phyloP scores from a whole-genome alignment of 2,113 vertebrate species.

The Istiophorus platypterus region DNA sequence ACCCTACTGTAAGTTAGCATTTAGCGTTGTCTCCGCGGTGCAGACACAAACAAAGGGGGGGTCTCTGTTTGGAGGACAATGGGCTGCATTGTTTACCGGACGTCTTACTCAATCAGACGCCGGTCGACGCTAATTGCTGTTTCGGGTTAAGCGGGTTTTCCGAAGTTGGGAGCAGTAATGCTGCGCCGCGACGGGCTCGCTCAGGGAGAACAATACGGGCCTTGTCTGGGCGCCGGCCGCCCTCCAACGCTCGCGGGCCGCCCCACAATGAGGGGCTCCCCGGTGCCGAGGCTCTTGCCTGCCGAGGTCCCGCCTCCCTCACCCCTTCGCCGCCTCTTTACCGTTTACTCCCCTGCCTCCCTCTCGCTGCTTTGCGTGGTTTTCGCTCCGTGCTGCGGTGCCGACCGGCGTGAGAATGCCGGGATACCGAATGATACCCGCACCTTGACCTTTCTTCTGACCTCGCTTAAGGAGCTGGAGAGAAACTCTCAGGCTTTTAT shows the following conservation, averaged over 20 bases:
- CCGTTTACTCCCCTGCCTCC: constrained; percentile 2
- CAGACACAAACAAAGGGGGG: constrained; percentile 70
- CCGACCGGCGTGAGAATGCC: constrained; percentile 14
- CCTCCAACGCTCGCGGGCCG: constrained; percentile 53
- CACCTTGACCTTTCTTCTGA: constrained; percentile 23
- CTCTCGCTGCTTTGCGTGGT: constrained; percentile 19
- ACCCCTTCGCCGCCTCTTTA: constrained; percentile 13
- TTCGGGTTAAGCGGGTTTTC: constrained; percentile 90
- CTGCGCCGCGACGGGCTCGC: constrained; percentile 59
- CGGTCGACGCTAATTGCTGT: constrained; percentile 87
- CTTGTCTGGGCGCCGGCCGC: constrained; percentile 73
- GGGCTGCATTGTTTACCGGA: constrained; percentile 78
- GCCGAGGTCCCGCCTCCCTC: constrained; percentile 21
- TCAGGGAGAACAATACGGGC: constrained; percentile 78
- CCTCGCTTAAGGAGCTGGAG: constrained; percentile 11
- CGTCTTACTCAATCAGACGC: constrained; percentile 78
- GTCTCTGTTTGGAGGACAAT: constrained; percentile 75
- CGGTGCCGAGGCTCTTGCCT: constrained; percentile 43
- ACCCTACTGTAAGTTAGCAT: constrained; percentile 52
- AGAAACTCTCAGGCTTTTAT: background rate
- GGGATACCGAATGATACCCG: constrained; percentile 7
- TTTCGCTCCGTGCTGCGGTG: constrained; percentile 26
- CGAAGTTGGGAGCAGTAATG: constrained; percentile 85
- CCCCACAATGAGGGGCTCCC: constrained; percentile 66
- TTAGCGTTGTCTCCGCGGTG: constrained; percentile 60